Base-by-base conservation (phyloP, 2,113 vertebrate genomes). In the Phylloscopus trochiloides region DNA sequence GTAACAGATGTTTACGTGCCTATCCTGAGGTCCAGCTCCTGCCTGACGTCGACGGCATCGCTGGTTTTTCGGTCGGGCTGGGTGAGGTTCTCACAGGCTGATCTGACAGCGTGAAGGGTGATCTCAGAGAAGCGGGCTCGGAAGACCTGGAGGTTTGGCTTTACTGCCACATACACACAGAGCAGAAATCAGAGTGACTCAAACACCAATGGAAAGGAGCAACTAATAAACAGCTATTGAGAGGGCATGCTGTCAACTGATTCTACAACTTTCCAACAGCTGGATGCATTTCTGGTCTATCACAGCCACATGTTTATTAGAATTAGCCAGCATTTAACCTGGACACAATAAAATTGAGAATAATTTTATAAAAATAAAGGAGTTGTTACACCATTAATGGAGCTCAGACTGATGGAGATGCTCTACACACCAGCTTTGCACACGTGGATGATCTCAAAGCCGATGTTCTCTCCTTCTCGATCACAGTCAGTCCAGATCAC, bases 401-500 rank as follows among this genome's bases (percentile, higher is more conserved):
- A 71, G 68, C 14, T 54, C 62, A 43, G 54, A 28, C 0, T 52
- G 84, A 16, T 14, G n/a, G 57, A 59, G 65, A 74, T n/a, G 36
- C 34, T 86, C 65, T 71, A 97, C 94, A n/a, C 96, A 99, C 99
- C 99, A 96, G 99, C 98, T 98, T 97, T 99, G 92, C 99, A 99
- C 21, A 99, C 99, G 1, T 99, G 98, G 84, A 99, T 99, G 17
- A 99, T 92, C 97, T 99, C 99, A 95, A 99, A 99, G 72, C 99
- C 99, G 0, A 99, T 99, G 96, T 99, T 99, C 97, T 99, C 99
- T 89, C 99, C 99, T 91, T 99, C 99, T 81, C 99, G 96, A 70
- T 99, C 99, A 58, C 99, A 99, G 96, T 99, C 99, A 3, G 99
- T 99, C 99, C 99, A 99, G 96, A 99, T 99, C 79, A 99, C 92